These are phyloP conservation scores for Dromiciops gliroides DNA, from an alignment of 2,113 vertebrate genomes.

Conservation along the genomic window DNA sequence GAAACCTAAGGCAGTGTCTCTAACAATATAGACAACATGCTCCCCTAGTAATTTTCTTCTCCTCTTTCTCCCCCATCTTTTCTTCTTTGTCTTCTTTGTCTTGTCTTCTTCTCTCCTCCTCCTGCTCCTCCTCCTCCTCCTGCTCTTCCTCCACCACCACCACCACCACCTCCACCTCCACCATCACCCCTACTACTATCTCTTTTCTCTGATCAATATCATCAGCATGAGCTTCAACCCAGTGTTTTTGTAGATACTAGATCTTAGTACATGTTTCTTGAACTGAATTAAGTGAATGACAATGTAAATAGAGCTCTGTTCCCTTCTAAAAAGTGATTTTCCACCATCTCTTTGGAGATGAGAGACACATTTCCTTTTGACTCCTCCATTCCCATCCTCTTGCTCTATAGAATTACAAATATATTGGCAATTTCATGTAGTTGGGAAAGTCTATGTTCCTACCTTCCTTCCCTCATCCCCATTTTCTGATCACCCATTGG, in stretches of 20 bases:
- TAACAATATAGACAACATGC: neutral
- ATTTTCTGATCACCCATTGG: neutral
- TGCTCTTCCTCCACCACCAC: neutral
- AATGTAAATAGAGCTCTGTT: neutral
- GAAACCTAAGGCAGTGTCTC: neutral
- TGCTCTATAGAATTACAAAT: neutral
- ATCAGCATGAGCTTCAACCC: neutral
- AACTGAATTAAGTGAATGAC: neutral
- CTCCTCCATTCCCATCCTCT: neutral
- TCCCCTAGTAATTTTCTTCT: neutral
- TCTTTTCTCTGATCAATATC: neutral
- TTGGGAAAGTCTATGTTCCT: neutral
- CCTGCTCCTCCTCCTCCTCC: too few relatives aligned
- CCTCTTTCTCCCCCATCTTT: neutral
- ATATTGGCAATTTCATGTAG: neutral
- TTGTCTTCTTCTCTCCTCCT: too few relatives aligned
- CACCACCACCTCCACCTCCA: too few relatives aligned
- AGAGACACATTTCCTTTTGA: neutral
- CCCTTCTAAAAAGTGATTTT: neutral
- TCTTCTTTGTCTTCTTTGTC: too few relatives aligned
- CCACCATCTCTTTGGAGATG: neutral
- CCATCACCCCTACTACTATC: too few relatives aligned
- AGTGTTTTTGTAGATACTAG: neutral
- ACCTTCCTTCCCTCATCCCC: neutral
- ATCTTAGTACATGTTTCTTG: neutral